These are phyloP conservation scores for Sander vitreus DNA, from an alignment of 2,113 vertebrate genomes.

Conservation along the genomic window DNA sequence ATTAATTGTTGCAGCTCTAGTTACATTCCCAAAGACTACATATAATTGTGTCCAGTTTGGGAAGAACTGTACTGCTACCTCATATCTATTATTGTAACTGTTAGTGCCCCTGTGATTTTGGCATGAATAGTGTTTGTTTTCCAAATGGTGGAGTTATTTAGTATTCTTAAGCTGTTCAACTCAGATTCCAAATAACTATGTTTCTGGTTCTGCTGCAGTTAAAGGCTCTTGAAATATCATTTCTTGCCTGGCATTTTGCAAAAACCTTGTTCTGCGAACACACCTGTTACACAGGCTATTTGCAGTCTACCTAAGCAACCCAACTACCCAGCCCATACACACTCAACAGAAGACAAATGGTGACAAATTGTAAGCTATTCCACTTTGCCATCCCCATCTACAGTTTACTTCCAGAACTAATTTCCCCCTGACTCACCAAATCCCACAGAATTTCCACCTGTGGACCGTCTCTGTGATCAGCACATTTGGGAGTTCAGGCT, in stretches of 20 bases:
- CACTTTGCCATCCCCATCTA: background rate
- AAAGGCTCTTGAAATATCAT: background rate
- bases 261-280: background rate
- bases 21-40: background rate
- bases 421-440: slow-evolving; percentile 36
- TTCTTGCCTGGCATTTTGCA: background rate
- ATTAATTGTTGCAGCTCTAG: too few relatives aligned
- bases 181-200: background rate
- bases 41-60: background rate
- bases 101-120: background rate
- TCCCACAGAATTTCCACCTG: slow-evolving; percentile 20
- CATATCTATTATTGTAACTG: background rate
- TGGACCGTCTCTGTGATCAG: slow-evolving; percentile 7
- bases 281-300: background rate
- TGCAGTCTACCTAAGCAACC: background rate
- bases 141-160: background rate
- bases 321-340: background rate
- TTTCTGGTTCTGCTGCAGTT: background rate
- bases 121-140: background rate
- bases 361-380: background rate
- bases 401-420: background rate
- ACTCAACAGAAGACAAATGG: background rate
- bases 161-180: background rate
- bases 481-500: slow-evolving; percentile 31
- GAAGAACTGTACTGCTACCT: background rate